These are phyloP conservation scores for Orchesella flavescens DNA, from an alignment of 2,888 invertebrate genomes.

Conservation along the genomic window DNA sequence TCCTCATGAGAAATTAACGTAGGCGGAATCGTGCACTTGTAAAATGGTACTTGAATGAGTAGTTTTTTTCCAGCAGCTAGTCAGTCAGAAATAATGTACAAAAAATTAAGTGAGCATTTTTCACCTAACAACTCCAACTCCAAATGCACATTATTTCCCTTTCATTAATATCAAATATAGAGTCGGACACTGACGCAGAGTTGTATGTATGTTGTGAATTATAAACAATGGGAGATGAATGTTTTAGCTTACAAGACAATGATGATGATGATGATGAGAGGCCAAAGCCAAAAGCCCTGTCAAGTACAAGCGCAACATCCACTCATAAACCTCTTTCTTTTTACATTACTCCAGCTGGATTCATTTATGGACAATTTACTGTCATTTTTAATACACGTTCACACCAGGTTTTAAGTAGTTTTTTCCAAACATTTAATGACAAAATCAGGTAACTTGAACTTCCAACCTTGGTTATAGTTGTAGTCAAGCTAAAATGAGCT, in stretches of 20 bases:
- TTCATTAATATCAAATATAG: too few species aligned
- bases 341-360: conserved; percentile 6
- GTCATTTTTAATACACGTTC: conserved; percentile 49
- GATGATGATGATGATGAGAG: too few species aligned
- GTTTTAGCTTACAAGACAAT: too few species aligned
- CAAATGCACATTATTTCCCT: too few species aligned
- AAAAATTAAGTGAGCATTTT: conserved; percentile 35
- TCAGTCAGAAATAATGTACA: conserved; percentile 23
- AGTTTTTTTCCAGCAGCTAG: conserved; percentile 1
- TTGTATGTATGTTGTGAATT: too few species aligned
- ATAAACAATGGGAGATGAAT: too few species aligned
- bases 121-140: conserved; percentile 33
- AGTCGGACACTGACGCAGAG: too few species aligned
- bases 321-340: neutral
- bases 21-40: conserved; percentile 19
- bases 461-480: conserved; percentile 17
- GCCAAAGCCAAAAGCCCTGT: too few species aligned
- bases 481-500: too few species aligned
- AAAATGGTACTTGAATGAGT: neutral
- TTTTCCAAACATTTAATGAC: conserved; percentile 47
- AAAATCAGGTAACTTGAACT: conserved; percentile 36
- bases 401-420: conserved; percentile 41
- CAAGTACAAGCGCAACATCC: too few species aligned
- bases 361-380: conserved; percentile 35
- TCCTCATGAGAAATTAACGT: conserved; percentile 14